Conservation (phyloP, 1,140 invertebrate genomes). For the Acyrthosiphon pisum region DNA sequence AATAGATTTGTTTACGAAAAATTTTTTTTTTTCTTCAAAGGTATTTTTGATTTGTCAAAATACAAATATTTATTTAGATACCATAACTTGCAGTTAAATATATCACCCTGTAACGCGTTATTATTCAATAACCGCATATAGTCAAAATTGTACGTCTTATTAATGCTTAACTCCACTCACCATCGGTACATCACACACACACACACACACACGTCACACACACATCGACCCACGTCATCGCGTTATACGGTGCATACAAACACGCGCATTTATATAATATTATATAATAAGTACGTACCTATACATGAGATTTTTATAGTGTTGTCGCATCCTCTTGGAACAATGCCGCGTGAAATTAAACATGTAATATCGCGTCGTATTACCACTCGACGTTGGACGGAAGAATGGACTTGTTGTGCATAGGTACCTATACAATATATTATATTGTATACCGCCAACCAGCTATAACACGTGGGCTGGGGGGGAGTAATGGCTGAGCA, state of each 20-base stretch:
- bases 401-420: neutral
- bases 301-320: neutral
- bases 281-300: neutral
- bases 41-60: too few relatives aligned
- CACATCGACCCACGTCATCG: neutral
- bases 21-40: too few relatives aligned
- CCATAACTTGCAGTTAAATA: neutral
- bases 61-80: too few relatives aligned
- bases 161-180: neutral
- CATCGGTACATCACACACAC: neutral
- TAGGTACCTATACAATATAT: neutral
- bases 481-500: neutral
- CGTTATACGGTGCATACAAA: neutral
- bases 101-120: neutral
- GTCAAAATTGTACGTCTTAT: neutral
- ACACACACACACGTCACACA: neutral
- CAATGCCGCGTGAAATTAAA: slow-evolving; percentile 22
- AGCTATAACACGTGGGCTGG: neutral
- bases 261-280: neutral
- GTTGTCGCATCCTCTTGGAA: slow-evolving; percentile 11
- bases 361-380: neutral
- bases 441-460: too few relatives aligned
- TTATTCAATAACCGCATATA: neutral
- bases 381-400: neutral
- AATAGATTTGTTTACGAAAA: too few relatives aligned